Evolutionary conservation across 1,140 invertebrate genomes (phyloP), one percentile per base, ranked within the genome.

Genomic region (Calliphora vicina): DNA sequence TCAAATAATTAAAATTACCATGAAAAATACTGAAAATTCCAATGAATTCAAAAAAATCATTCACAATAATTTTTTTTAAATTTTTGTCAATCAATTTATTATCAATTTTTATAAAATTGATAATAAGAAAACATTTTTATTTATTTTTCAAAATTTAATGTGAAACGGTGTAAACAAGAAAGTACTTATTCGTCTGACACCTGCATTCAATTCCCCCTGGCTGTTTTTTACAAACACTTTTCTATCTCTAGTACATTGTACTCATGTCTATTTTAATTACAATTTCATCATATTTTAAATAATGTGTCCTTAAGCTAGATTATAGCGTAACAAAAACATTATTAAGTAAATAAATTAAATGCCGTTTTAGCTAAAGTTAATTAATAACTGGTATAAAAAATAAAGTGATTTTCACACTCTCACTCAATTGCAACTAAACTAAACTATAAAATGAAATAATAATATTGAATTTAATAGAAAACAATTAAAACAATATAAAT

Each of bases 221-320:
- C n/a, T 35, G 6, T 35, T 10, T 35, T 35, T 8, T n/a, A 17
- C 45, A 50, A 50, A 13, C 45, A 50, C 12, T n/a, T n/a, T 50
- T 17, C 17, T 15, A 50, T 50, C 15, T 50, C 45, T 50, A 13
- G 3, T 50, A 50, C 45, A 6, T 12, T 50, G 45, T 12, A 6
- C 42, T 6, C 5, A 50, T 50, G 45, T n/a, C 17, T 50, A 50
- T 50, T 50, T 50, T 27, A 25, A 71, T 71, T 20, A 25, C 23
- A 73, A 73, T 26, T 25, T 26, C 25, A 73, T 23, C 26, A 26
- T n/a, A n/a, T n/a, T n/a, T n/a, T n/a, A n/a, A n/a, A n/a, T n/a
- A n/a, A n/a, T 73, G 25, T 73, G 71, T 25, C 71, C 71, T 73
- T 73, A 73, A 73, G 71, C 25, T 25, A 73, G 71, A 73, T 73